Percentiles rank a stretch among this genome's conserved stretches.
phyloP scores from a whole-genome alignment of 1,140 invertebrate species.

The Sycobia sp. region DNA sequence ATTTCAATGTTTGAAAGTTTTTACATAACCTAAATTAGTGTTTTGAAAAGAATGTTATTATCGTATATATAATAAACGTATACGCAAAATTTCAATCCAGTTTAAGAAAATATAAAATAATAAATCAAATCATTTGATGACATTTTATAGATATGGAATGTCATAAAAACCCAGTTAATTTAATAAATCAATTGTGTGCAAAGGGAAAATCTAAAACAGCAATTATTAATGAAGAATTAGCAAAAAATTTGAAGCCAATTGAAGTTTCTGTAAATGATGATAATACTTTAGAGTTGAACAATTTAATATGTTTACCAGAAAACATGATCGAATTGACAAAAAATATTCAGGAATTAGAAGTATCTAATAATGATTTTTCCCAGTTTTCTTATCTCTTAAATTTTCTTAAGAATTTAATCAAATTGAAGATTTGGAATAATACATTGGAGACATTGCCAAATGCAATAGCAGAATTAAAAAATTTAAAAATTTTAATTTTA shows the following conservation, averaged over 20 bases:
- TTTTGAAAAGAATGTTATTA: too few species aligned
- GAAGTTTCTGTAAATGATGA: neutral
- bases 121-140: too few species aligned
- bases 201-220: neutral
- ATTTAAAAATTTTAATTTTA: conserved; percentile 24
- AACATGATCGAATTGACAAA: neutral
- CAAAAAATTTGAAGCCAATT: neutral
- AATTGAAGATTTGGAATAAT: conserved; percentile 3
- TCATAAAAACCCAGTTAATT: neutral
- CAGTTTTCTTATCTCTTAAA: neutral
- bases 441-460: neutral
- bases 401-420: neutral
- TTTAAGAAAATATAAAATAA: too few species aligned
- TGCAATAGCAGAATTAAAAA: neutral
- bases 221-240: neutral
- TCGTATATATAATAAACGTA: too few species aligned
- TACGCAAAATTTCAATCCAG: too few species aligned
- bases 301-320: neutral
- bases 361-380: neutral
- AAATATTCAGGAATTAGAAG: conserved; percentile 15
- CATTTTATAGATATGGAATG: neutral
- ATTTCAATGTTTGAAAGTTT: too few species aligned
- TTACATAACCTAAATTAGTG: too few species aligned
- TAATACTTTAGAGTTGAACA: neutral
- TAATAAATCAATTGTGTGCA: neutral